A percentile compares a stretch with the other conserved stretches of the same genome.
phyloP scores from a whole-genome alignment of 1,140 invertebrate genomes.

The Eueides isabella region DNA sequence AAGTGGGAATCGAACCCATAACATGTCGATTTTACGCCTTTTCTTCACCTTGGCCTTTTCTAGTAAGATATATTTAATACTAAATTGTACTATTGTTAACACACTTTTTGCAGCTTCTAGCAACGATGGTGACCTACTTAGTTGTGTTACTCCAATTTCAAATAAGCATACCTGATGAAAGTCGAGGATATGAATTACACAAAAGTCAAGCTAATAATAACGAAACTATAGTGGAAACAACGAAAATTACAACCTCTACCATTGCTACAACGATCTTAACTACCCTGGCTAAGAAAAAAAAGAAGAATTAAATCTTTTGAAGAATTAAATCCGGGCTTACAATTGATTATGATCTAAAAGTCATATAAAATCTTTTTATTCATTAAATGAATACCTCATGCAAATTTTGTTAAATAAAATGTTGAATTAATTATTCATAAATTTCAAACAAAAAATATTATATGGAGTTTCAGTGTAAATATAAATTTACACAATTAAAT shows the following conservation, averaged over 20 bases:
- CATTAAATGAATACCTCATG: too few species aligned
- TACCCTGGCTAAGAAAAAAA: constrained; percentile 65
- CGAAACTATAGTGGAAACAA: constrained; percentile 47
- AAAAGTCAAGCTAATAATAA: constrained; percentile 40
- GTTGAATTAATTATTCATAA: too few species aligned
- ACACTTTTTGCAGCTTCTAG: constrained; percentile 79
- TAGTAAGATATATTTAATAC: not conserved
- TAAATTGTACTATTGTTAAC: not conserved
- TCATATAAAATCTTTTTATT: too few species aligned
- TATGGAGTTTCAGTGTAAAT: too few species aligned
- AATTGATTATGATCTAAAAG: constrained; percentile 86
- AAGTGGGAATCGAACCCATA: too few species aligned
- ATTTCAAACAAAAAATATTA: too few species aligned
- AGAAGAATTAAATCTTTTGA: constrained; percentile 55
- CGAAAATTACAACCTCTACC: constrained; percentile 53
- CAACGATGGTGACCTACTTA: constrained; percentile 88
- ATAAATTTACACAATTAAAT: too few species aligned
- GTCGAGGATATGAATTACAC: constrained; percentile 36
- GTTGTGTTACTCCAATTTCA: constrained; percentile 87
- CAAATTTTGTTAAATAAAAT: too few species aligned
- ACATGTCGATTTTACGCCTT: too few species aligned
- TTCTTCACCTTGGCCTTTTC: too few species aligned
- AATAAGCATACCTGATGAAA: constrained; percentile 85
- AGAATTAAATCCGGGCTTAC: too few species aligned
- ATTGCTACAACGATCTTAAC: constrained; percentile 63